Evolutionary conservation across 2,888 invertebrate genomes (phyloP).

Genomic region (Rhagonycha fulva): DNA sequence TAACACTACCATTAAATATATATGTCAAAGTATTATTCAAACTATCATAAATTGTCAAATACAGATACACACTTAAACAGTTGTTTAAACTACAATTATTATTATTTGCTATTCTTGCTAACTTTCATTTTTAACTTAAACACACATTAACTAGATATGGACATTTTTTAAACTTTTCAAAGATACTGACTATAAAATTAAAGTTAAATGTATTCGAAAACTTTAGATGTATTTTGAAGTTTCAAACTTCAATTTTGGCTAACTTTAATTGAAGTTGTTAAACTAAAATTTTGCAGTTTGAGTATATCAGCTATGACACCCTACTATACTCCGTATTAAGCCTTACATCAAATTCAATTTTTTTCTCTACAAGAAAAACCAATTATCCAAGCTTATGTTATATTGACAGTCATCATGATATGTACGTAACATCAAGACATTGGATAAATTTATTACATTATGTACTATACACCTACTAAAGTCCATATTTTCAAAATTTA

Average conservation of each 20-base stretch:
- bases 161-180: neutral
- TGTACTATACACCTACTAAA: too few species aligned
- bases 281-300: constrained; percentile 3
- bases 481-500: too few species aligned
- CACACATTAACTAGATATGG: neutral
- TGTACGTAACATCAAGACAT: neutral
- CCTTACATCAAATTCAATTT: neutral
- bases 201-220: constrained; percentile 2
- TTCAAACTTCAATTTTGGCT: neutral
- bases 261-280: constrained; percentile 3
- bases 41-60: neutral
- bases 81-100: neutral
- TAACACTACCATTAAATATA: neutral
- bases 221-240: neutral
- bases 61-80: neutral
- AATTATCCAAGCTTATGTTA: neutral
- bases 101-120: neutral
- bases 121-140: neutral
- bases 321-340: neutral
- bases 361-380: neutral
- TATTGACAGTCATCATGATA: neutral
- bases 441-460: neutral
- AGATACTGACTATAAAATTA: neutral
- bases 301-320: constrained; percentile 2
- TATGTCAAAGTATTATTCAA: constrained; percentile 6